A percentile compares a stretch with the other conserved stretches of the same genome.
These are phyloP conservation scores for Tonatia bakeri DNA, from an alignment of 2,113 vertebrate genomes.

Conservation along the genomic window DNA sequence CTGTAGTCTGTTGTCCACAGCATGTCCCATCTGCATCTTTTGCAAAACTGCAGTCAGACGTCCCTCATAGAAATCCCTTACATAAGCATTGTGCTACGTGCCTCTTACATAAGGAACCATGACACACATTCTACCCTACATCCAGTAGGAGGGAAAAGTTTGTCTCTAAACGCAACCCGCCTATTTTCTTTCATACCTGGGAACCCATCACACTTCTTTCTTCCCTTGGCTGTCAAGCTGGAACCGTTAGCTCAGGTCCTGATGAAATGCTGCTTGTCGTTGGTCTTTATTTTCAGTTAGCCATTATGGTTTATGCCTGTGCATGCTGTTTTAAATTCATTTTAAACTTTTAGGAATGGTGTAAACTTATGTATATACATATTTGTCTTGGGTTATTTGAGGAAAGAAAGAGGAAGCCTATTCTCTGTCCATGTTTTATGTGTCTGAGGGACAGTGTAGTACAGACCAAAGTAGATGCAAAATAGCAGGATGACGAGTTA, in stretches of 20 bases:
- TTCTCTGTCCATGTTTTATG: not conserved
- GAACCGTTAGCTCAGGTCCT: not conserved
- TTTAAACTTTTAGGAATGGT: not conserved
- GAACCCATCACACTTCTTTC: not conserved
- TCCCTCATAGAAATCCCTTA: not conserved
- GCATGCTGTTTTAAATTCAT: not conserved
- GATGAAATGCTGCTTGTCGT: not conserved
- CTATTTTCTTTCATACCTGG: not conserved
- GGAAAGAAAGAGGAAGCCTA: not conserved
- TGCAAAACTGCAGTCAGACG: not conserved
- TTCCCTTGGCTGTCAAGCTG: not conserved
- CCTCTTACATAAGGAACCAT: not conserved
- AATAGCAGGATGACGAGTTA: not conserved
- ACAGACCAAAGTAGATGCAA: not conserved
- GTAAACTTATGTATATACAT: not conserved
- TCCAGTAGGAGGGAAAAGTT: not conserved
- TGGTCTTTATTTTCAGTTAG: not conserved
- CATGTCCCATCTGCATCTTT: not conserved
- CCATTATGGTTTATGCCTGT: not conserved
- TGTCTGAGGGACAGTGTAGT: not conserved
- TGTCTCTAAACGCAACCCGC: not conserved
- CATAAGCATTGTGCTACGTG: not conserved
- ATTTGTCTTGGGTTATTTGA: not conserved
- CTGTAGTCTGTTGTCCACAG: not conserved
- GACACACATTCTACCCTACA: not conserved